These are phyloP conservation scores for Drosophila hawaiiensis DNA, from an alignment of 2,888 invertebrate genomes.

Conservation along the genomic window DNA sequence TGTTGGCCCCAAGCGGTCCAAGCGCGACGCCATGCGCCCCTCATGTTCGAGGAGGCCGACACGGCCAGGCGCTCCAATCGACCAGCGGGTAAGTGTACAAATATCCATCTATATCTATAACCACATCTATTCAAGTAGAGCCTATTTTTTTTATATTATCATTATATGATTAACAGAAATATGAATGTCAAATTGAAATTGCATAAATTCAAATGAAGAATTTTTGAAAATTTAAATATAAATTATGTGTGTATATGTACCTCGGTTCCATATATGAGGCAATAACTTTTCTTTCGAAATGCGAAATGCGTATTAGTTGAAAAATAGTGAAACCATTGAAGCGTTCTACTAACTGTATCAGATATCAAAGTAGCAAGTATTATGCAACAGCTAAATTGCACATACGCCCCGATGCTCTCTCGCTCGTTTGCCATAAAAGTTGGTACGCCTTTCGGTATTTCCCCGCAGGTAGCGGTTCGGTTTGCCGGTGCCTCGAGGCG, in stretches of 20 bases:
- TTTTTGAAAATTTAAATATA: background rate
- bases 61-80: conserved; percentile 88
- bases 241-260: background rate
- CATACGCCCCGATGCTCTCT: conserved; percentile 58
- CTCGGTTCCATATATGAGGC: background rate
- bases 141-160: background rate
- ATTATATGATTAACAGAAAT: background rate
- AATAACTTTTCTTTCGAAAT: background rate
- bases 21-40: conserved; percentile 87
- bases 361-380: conserved; percentile 1
- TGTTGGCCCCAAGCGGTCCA: conserved; percentile 61
- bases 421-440: conserved; percentile 5
- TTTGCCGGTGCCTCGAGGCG: conserved; percentile 28
- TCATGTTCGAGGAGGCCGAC: conserved; percentile 89
- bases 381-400: conserved; percentile 57
- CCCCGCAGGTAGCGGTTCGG: conserved; percentile 39
- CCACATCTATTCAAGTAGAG: background rate
- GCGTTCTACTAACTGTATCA: conserved; percentile 15
- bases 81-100: conserved; percentile 88
- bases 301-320: background rate
- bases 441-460: conserved; percentile 23
- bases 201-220: background rate
- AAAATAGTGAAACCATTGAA: conserved; percentile 4
- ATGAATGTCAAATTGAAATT: background rate
- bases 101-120: background rate